These are phyloP conservation scores for Ornithorhynchus anatinus DNA, from an alignment of 2,113 vertebrate genomes.

Conservation along the genomic window DNA sequence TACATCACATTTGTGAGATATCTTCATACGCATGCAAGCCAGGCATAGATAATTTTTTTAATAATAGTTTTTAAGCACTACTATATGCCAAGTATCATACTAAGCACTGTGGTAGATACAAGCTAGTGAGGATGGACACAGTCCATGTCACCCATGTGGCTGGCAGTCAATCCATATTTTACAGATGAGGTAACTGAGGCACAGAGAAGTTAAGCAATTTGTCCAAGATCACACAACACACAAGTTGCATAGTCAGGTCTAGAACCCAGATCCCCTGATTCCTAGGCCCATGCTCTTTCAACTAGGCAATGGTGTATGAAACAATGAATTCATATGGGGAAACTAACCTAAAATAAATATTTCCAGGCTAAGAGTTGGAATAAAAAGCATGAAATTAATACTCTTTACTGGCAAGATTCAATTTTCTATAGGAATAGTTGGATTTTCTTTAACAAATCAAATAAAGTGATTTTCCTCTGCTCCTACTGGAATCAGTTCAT, in stretches of 20 bases:
- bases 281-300: background rate
- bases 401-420: background rate
- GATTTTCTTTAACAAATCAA: background rate
- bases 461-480: conserved; percentile 18
- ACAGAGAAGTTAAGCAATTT: too few relatives aligned
- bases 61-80: too few relatives aligned
- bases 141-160: too few relatives aligned
- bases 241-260: too few relatives aligned
- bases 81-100: too few relatives aligned
- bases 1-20: background rate
- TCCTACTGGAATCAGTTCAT: conserved; percentile 2
- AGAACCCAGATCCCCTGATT: too few relatives aligned
- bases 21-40: background rate
- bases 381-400: background rate
- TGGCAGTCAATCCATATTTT: too few relatives aligned
- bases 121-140: too few relatives aligned
- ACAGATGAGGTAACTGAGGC: too few relatives aligned
- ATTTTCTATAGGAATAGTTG: conserved; percentile 12
- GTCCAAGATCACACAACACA: too few relatives aligned
- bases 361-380: background rate
- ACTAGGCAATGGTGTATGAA: too few relatives aligned
- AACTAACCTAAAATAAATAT: background rate
- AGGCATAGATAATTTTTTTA: background rate
- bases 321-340: background rate
- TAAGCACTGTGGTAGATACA: too few relatives aligned